Percentiles rank a stretch among this genome's conserved stretches.
These are phyloP conservation scores for Trachelus tabidus DNA, from an alignment of 2,888 invertebrate species.

Conservation along the genomic window DNA sequence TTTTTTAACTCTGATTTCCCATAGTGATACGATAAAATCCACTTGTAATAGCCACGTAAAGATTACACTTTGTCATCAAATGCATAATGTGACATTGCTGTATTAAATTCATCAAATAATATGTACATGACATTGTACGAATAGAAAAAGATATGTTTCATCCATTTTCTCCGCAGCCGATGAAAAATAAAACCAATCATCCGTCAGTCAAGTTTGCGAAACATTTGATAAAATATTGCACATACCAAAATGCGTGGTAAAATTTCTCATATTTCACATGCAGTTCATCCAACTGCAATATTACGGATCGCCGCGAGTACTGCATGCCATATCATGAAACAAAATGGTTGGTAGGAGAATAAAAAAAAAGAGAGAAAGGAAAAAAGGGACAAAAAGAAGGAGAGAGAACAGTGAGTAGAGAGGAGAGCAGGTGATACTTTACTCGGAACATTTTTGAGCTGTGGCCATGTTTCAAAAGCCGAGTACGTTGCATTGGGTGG, in stretches of 20 bases:
- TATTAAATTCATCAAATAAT: neutral
- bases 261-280: neutral
- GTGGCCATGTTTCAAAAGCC: neutral
- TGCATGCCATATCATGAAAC: neutral
- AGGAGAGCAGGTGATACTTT: slow-evolving; percentile 2
- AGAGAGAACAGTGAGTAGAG: neutral
- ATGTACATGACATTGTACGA: neutral
- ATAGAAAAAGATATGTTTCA: neutral
- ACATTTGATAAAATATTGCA: neutral
- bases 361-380: neutral
- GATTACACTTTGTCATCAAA: neutral
- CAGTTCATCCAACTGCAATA: neutral
- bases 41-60: neutral
- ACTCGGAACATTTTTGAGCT: neutral
- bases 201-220: neutral
- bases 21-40: neutral
- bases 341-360: neutral
- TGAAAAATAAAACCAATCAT: neutral
- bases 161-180: neutral
- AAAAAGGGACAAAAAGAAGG: neutral
- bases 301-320: neutral
- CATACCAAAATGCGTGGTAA: neutral
- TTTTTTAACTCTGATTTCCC: neutral
- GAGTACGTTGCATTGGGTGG: slow-evolving; percentile 3
- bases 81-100: neutral